These are phyloP conservation scores for Sinella curviseta DNA, from an alignment of 1,140 invertebrate genomes.

Conservation along the genomic window DNA sequence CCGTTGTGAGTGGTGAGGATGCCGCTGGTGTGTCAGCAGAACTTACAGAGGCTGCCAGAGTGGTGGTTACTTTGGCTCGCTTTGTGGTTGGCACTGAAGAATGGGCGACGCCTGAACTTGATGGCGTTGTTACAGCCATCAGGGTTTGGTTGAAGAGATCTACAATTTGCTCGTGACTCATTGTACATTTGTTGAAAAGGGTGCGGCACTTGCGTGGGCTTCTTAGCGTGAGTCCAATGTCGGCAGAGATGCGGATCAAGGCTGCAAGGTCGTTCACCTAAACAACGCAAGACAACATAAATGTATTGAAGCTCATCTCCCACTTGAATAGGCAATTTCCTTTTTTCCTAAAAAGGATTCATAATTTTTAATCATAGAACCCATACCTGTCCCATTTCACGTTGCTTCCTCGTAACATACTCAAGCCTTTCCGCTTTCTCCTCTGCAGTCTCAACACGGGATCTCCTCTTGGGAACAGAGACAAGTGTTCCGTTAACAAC, in stretches of 20 bases:
- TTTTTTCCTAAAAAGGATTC: not conserved
- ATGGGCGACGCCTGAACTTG: not conserved
- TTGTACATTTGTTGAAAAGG: slow-evolving; percentile 20
- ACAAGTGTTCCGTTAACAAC: slow-evolving; percentile 11
- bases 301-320: not conserved
- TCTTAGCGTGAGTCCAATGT: not conserved
- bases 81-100: not conserved
- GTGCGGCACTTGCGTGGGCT: slow-evolving; percentile 12
- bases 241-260: slow-evolving; percentile 1
- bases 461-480: not conserved
- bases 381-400: slow-evolving; percentile 3
- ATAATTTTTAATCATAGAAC: not conserved
- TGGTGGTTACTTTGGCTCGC: not conserved
- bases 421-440: not conserved
- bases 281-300: not conserved
- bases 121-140: not conserved
- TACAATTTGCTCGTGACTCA: slow-evolving; percentile 6
- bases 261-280: slow-evolving; percentile 16
- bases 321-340: not conserved
- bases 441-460: not conserved
- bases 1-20: not conserved
- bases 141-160: slow-evolving; percentile 19
- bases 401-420: not conserved
- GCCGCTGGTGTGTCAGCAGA: not conserved
- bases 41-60: not conserved